Evolutionary conservation across 1,140 invertebrate species (phyloP), one percentile per base, ranked within the genome.

Genomic region (Bombus haemorrhoidalis): DNA sequence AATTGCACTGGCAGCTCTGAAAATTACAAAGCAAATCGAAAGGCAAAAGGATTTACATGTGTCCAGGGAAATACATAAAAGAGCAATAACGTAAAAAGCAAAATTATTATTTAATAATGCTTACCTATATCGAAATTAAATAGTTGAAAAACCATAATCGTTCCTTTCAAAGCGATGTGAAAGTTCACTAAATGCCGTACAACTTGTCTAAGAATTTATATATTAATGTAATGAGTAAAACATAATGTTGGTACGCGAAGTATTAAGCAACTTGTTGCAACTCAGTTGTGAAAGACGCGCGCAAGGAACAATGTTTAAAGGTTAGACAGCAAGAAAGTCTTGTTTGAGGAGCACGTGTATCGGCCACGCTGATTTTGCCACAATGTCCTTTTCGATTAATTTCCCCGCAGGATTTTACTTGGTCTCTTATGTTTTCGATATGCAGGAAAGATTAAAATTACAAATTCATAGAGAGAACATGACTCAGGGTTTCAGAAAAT

Each of bases 251-350:
- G 18, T 53, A 53, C 47, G 47, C 18, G 34, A 53, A 18, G 4
- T 22, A 47, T 83, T 78, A 43, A 69, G 74, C 74, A 83, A 83
- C 41, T 69, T 1, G 3, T 9, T 76, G 74, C 34, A 32, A 62
- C 15, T 71, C 1, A 37, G 3, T 53, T 37, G 15, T n/a, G 18
- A 53, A 32, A 59, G 39, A 10, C 34, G 10, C 66, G 12, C 28
- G 12, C n/a, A 32, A 22, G 59, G 32, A 28, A 39, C 62, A 83
- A 69, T 83, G 81, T 77, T 83, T 12, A 77, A 83, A 83, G 81
- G 81, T 83, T 77, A 77, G 68, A 39, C 25, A 28, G 25, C 66
- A 41, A 81, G 41, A 41, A 37, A 39, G 10, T 71, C 57, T 53
- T 53, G 47, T 53, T 53, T 53, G 13, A 39, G 74, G 13, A 59